phyloP scores from a whole-genome alignment of 1,140 invertebrate species.

The Drosophila sproati region DNA sequence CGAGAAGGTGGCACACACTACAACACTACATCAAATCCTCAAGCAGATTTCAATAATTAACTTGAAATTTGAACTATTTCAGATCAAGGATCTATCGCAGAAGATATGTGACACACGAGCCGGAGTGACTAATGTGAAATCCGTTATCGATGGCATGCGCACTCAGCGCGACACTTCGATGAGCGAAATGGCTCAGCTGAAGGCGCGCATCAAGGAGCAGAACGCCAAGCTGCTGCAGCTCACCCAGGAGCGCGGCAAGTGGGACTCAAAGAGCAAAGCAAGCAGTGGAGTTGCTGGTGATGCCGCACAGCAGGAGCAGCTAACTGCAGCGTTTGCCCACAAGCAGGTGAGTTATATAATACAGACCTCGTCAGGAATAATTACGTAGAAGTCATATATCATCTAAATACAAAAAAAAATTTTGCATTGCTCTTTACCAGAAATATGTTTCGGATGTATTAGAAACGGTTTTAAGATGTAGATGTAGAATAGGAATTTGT shows the following conservation, averaged over 20 bases:
- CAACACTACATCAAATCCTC: not conserved
- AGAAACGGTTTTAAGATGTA: no score
- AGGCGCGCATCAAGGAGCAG: constrained; percentile 93
- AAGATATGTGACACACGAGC: constrained; percentile 95
- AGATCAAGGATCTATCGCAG: constrained; percentile 92
- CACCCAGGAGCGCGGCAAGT: constrained; percentile 93
- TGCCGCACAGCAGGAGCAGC: constrained; percentile 69
- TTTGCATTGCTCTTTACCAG: no score
- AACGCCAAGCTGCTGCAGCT: constrained; percentile 91
- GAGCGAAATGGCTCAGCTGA: constrained; percentile 94
- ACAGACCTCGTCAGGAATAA: no score
- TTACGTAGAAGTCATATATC: no score
- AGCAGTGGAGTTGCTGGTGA: constrained; percentile 52
- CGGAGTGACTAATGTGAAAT: constrained; percentile 96
- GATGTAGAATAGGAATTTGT: no score
- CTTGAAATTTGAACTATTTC: not conserved
- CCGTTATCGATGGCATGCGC: constrained; percentile 98
- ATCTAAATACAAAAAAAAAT: no score
- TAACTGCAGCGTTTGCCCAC: constrained; percentile 81
- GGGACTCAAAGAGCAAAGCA: constrained; percentile 89
- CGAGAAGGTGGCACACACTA: constrained; percentile 87
- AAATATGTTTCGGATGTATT: no score
- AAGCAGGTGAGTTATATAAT: constrained; percentile 62
- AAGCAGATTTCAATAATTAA: not conserved
- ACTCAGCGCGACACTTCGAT: constrained; percentile 95